Conservation (phyloP, 2,113 vertebrate species). For the Oceanites oceanicus region DNA sequence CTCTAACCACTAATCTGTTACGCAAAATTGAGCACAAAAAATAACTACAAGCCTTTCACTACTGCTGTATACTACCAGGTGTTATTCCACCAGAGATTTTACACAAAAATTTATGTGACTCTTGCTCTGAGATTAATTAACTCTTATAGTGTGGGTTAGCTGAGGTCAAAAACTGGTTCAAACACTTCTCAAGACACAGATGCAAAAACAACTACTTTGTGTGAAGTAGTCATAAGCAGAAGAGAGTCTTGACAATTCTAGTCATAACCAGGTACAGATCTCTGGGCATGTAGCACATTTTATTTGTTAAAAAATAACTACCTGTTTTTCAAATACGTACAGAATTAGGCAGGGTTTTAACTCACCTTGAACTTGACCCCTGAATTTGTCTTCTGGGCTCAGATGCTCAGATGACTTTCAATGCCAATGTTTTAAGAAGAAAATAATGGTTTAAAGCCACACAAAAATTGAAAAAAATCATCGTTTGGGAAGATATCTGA, state of each 20-base stretch:
- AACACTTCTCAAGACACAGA: background rate
- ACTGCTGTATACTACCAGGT: background rate
- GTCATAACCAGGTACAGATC: background rate
- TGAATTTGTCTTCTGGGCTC: background rate
- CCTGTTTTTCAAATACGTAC: background rate
- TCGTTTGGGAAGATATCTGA: background rate
- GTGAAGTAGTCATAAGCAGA: background rate
- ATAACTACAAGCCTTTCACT: background rate
- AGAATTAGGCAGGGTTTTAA: background rate
- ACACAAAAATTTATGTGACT: background rate
- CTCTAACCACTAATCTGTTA: background rate
- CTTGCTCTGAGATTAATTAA: background rate
- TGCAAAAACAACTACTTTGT: background rate
- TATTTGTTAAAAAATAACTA: background rate
- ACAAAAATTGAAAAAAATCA: background rate
- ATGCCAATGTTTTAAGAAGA: background rate
- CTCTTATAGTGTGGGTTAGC: background rate
- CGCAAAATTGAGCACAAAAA: background rate
- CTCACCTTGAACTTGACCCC: background rate
- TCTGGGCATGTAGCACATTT: background rate
- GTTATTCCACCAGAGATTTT: background rate
- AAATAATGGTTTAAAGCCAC: background rate
- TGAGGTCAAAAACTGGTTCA: background rate
- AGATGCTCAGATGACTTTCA: background rate
- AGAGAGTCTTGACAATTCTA: background rate